Base-by-base conservation (phyloP, 2,797 vertebrate genomes). In the Potorous gilbertii region DNA sequence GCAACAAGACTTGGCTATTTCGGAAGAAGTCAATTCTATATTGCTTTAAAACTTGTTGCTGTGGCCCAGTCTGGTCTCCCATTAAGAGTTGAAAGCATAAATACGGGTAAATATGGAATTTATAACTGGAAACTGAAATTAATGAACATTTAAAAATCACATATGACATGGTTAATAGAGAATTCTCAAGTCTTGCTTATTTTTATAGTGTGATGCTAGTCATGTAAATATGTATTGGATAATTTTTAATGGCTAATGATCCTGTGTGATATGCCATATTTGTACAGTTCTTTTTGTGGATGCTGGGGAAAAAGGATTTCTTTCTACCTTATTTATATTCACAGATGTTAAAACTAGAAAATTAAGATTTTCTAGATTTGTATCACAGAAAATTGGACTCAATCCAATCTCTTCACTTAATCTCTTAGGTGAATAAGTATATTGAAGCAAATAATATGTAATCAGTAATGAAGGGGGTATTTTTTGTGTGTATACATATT, bases 11-110 rank as follows among this genome's bases (percentile, higher is more conserved):
- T 99, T 96, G 99, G 99, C 74, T 99, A 99, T 98, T 99, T 99
- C 52, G 99, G 99, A 98, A 99, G 99, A 98, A 99, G 99, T 98
- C 99, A 99, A 94, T 99, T 99, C 98, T 99, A 99, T 98, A 99
- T 99, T 95, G 99, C 99, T 95, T 98, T 99, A 98, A 99, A 99
- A 98, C 99, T 99, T 97, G 99, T 99, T 96, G 99, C 99, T 95
- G 99, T 99, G 94, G 99, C 99, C 97, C 99, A 99, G 91, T 99
- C 99, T 55, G 99, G 99, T 97, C 99, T 99, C 96, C 99, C 99
- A 91, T 98, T 99, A 96, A 98, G 99, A 97, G 99, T 99, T 97
- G 99, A 99, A 98, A 99, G 99, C 98, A 99, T 99, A 98, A 99
- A 99, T 98, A 99, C 99, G 96, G 99, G 99, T 99, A 98, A 99